phyloP scores from a whole-genome alignment of 2,888 invertebrate species.

The Stomorhina lunata region DNA sequence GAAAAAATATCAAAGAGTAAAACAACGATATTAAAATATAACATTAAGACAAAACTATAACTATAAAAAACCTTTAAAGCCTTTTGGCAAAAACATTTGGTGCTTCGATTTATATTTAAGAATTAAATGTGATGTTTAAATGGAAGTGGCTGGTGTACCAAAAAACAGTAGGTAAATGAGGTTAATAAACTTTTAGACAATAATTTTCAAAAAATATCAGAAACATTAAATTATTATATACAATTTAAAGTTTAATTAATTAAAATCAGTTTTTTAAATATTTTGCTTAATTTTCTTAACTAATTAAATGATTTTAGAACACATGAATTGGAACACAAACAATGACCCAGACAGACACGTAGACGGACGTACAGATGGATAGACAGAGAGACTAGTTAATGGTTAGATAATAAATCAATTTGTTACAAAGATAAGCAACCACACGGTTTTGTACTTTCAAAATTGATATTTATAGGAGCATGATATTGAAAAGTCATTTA shows the following conservation, averaged over 20 bases:
- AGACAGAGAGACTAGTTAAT: too few species aligned
- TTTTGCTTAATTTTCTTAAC: background rate
- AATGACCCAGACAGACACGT: background rate
- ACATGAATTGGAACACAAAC: slow-evolving; percentile 35
- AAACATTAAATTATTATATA: background rate
- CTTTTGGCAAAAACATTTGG: slow-evolving; percentile 52
- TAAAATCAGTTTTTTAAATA: background rate
- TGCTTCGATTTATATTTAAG: background rate
- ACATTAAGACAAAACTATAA: slow-evolving; percentile 20
- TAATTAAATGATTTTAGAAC: slow-evolving; percentile 36
- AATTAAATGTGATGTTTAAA: too few species aligned
- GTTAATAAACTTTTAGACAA: slow-evolving; percentile 46
- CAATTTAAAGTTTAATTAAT: slow-evolving; percentile 23
- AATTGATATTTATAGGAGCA: slow-evolving; percentile 50
- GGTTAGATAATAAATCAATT: slow-evolving; percentile 35
- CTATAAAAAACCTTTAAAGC: slow-evolving; percentile 36
- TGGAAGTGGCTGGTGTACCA: background rate
- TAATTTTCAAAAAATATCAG: background rate
- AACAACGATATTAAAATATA: background rate
- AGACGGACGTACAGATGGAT: too few species aligned
- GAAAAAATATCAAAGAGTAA: slow-evolving; percentile 3
- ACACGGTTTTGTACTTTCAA: slow-evolving; percentile 27
- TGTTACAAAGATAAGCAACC: background rate
- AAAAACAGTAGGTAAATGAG: slow-evolving; percentile 11
- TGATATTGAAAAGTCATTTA: slow-evolving; percentile 4